A percentile compares a stretch with the other conserved stretches of the same genome.
These are phyloP conservation scores for Liparis tanakae DNA, from an alignment of 2,797 vertebrate genomes.

Conservation along the genomic window DNA sequence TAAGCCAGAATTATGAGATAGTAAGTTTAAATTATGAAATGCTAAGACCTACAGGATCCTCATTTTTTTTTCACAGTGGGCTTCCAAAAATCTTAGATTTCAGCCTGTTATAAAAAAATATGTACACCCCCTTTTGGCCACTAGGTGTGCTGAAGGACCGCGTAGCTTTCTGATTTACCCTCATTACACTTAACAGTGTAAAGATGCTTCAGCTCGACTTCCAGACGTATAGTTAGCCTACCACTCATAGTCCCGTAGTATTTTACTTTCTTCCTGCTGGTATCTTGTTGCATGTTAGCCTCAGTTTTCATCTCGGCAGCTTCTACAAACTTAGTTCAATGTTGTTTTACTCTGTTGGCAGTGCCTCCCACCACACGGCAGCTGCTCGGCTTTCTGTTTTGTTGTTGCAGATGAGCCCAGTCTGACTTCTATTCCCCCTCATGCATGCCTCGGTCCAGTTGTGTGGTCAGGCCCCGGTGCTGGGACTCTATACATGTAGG, in stretches of 20 bases:
- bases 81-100: no score
- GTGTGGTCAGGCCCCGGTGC: slow-evolving; percentile 3
- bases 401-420: neutral
- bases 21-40: no score
- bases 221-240: neutral
- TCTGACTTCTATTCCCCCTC: neutral
- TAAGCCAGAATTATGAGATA: no score
- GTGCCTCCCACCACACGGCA: neutral
- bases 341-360: neutral
- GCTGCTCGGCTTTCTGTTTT: neutral
- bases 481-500: no score
- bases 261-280: neutral
- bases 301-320: neutral
- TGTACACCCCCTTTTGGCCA: no score
- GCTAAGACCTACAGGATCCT: no score
- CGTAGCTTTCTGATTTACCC: neutral
- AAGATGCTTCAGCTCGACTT: neutral
- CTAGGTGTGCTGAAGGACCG: no score
- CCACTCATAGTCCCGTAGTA: neutral
- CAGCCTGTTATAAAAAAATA: no score
- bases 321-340: neutral
- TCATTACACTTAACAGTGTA: neutral
- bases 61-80: no score
- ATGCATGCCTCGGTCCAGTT: neutral
- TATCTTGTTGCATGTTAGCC: neutral